Conservation (phyloP, 1,140 invertebrate genomes). For the Sycophila sp. region DNA sequence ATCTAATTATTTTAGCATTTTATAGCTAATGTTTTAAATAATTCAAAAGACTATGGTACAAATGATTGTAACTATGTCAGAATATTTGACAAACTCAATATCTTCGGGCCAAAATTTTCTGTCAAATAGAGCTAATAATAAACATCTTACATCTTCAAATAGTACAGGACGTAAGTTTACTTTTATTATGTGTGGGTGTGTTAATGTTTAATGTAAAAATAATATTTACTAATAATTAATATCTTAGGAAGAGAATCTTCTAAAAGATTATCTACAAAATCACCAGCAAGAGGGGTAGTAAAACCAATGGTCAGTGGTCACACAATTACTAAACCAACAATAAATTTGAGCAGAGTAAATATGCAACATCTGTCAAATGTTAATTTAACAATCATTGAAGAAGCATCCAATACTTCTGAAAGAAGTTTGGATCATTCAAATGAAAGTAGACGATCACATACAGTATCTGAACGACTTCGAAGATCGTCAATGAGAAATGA, state of each 20-base stretch:
- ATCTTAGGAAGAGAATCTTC: slow-evolving; percentile 47
- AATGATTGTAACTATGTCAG: slow-evolving; percentile 49
- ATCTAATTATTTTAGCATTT: slow-evolving; percentile 40
- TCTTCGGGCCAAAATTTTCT: slow-evolving; percentile 48
- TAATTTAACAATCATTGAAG: slow-evolving; percentile 58
- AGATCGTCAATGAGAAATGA: slow-evolving; percentile 43
- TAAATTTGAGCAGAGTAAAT: slow-evolving; percentile 62
- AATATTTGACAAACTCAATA: slow-evolving; percentile 49
- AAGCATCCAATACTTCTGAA: slow-evolving; percentile 42
- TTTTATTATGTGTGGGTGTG: not conserved
- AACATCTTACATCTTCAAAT: slow-evolving; percentile 32
- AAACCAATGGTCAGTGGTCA: slow-evolving; percentile 64
- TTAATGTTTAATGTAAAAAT: not conserved
- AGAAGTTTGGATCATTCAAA: slow-evolving; percentile 38
- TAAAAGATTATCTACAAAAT: slow-evolving; percentile 52
- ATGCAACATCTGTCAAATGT: slow-evolving; percentile 51
- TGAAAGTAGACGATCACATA: slow-evolving; percentile 43
- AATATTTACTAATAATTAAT: slow-evolving; percentile 8
- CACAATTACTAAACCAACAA: slow-evolving; percentile 63
- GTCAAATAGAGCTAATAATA: slow-evolving; percentile 23
- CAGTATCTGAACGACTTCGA: slow-evolving; percentile 52
- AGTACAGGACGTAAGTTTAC: slow-evolving; percentile 41
- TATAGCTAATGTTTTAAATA: slow-evolving; percentile 48
- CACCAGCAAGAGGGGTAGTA: slow-evolving; percentile 60
- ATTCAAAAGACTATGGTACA: slow-evolving; percentile 50